Base-by-base conservation (phyloP, 2,888 invertebrate species). In the Elmis aenea region DNA sequence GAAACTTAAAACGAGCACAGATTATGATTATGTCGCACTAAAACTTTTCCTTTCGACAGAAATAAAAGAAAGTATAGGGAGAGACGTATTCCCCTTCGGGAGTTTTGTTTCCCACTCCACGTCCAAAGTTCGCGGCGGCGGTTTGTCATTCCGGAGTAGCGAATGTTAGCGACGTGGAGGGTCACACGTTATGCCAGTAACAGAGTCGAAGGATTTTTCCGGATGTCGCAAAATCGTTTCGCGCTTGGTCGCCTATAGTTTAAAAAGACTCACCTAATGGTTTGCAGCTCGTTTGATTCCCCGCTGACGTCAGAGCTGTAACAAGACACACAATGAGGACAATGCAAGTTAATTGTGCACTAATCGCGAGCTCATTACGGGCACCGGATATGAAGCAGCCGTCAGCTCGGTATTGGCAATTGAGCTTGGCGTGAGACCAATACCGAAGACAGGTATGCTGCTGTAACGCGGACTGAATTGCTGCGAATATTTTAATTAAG, bases 1-100 rank as follows among this genome's bases (percentile, higher is more conserved):
- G 38, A 46, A 52, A 54, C 51, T 55, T 54, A 50, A 53, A 58
- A 54, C 51, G 55, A 55, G 52, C 56, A 44, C 49, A 53, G 57
- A 58, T 61, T 59, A 59, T 55, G 56, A 58, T 59, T 59, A 59
- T 57, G 60, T 57, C 55, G 50, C 49, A 50, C 50, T 52, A 51
- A 49, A 45, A 50, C 47, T 42, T 46, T 50, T 51, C 39, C 45
- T 45, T 49, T 46, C 42, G 34, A 38, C 35, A 39, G 38, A 45
- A 45, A 48, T 45, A 50, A 45, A 49, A 49, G 40, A 41, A 44
- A 45, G 29, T 36, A 22, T 20, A 30, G 23, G 26, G 33, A 33
- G 39, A 42, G 31, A 42, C 35, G 40, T 42, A 36, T 38, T 38
- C 42, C 38, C 37, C 42, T 27, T 25, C 21, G 28, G 44, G 25